These are phyloP conservation scores for Ciconia maguari DNA, from an alignment of 2,113 vertebrate species.

Conservation along the genomic window DNA sequence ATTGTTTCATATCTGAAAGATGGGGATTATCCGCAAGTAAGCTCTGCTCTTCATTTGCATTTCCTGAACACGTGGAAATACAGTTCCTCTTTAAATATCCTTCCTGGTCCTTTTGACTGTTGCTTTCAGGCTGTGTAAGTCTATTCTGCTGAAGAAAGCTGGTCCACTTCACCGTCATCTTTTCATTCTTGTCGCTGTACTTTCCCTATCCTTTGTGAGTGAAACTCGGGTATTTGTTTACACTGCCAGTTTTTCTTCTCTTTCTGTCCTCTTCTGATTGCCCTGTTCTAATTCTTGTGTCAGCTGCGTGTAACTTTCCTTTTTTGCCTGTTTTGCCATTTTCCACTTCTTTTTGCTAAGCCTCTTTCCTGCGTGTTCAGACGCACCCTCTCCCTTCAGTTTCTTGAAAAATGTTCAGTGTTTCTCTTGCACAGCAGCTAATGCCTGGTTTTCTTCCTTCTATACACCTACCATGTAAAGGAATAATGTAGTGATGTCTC, in stretches of 20 bases:
- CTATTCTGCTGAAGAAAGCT: background rate
- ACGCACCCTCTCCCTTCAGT: background rate
- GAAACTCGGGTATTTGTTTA: background rate
- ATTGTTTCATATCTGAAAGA: background rate
- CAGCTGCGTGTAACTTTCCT: background rate
- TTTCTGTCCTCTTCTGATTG: background rate
- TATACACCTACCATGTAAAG: background rate
- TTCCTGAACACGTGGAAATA: background rate
- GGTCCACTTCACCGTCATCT: background rate
- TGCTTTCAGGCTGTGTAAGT: background rate
- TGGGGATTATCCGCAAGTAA: background rate
- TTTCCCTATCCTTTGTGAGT: background rate
- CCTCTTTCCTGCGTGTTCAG: background rate
- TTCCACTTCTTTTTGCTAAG: background rate
- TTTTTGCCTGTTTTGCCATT: background rate
- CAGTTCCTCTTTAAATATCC: background rate
- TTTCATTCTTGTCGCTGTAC: background rate
- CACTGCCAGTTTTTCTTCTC: background rate
- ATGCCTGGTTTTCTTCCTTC: background rate
- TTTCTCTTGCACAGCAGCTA: background rate
- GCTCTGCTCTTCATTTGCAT: background rate
- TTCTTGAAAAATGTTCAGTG: background rate
- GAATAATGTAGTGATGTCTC: background rate
- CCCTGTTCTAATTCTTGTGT: background rate
- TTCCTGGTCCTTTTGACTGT: background rate